Evolutionary conservation across 2,888 invertebrate genomes (phyloP), one percentile per base, ranked within the genome.

Genomic region (Apoda limacodes): DNA sequence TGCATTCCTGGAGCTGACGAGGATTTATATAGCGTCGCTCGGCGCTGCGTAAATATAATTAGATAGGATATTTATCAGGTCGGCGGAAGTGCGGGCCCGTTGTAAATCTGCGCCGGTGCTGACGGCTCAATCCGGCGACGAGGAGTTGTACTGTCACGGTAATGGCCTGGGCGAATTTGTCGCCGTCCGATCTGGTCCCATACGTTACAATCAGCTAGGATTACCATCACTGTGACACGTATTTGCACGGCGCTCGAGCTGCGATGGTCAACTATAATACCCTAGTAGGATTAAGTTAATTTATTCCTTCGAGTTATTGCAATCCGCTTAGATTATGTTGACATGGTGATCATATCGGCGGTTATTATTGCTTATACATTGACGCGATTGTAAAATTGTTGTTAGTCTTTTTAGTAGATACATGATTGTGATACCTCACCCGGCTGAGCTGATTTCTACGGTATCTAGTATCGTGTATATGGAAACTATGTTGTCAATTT

Each of bases 11-110:
- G 60, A 17, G 17, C 17, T 17, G 37, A 40, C 42, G 53, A 45
- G 60, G 63, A 78, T 76, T 75, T 76, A 78, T 74, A 56, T 66
- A 59, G 56, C 58, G 65, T 60, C 69, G 65, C 52, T 59, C 60
- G 70, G 65, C 69, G 66, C 72, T 65, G 70, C 71, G 76, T 80
- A 76, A 78, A 76, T 78, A 78, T 78, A 78, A 78, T 78, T 76
- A 78, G 69, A 75, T 69, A 56, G 65, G 68, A 71, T 65, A 76
- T 78, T 74, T 75, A 74, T 78, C 75, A 75, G 71, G 49, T 50
- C 66, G 60, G 63, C 67, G 74, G 75, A 75, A 72, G 75, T 70
- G 72, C 70, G 64, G 67, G 17, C 61, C 56, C 49, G 63, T 61
- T 48, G 67, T 78, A 70, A 75, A 76, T 76, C 75, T 75, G 40